Percentiles rank a stretch among this genome's conserved stretches.
phyloP scores from a whole-genome alignment of 2,797 vertebrate genomes.

The Anguilla anguilla region DNA sequence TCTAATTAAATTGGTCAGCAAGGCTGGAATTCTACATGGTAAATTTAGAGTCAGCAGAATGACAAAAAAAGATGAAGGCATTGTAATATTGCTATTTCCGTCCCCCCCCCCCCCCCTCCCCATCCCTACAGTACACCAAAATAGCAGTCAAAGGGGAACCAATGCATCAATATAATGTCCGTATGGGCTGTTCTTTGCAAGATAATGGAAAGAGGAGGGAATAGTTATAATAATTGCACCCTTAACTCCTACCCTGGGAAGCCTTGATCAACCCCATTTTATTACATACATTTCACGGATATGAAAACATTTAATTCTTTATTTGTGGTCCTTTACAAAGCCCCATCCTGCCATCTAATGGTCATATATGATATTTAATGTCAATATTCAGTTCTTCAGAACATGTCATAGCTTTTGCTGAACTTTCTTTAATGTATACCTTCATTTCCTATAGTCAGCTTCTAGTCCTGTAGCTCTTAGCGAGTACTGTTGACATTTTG shows the following conservation, averaged over 20 bases:
- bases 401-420: neutral
- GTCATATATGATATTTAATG: neutral
- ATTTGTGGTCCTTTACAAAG: neutral
- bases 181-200: neutral
- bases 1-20: constrained; percentile 4
- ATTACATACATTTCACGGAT: neutral
- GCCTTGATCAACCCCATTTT: neutral
- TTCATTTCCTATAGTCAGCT: neutral
- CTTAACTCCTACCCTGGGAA: neutral
- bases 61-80: neutral
- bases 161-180: neutral
- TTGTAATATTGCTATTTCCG: neutral
- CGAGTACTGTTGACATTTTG: neutral
- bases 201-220: neutral
- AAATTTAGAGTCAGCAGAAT: constrained; percentile 12
- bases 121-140: neutral
- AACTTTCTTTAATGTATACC: neutral
- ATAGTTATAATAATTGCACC: neutral
- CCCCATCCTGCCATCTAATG: constrained; percentile 1
- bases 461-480: neutral
- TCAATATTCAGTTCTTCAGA: neutral
- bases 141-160: neutral
- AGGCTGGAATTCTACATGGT: neutral
- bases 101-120: neutral
- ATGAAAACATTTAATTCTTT: neutral